These are phyloP conservation scores for Acronicta aceris DNA, from an alignment of 2,888 invertebrate species.

Conservation along the genomic window DNA sequence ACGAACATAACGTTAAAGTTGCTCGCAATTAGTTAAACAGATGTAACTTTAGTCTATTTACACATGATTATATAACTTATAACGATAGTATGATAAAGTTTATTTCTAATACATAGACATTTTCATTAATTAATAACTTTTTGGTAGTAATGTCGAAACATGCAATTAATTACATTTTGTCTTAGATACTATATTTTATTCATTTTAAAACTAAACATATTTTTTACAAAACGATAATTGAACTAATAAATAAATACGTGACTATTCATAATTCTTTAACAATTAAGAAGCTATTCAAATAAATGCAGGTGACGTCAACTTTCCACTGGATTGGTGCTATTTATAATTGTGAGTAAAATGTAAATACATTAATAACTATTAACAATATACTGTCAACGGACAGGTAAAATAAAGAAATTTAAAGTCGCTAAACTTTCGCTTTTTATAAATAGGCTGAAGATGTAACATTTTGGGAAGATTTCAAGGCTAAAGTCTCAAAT, in stretches of 20 bases:
- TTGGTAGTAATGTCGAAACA: background rate
- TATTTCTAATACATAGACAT: conserved; percentile 20
- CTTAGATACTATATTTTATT: background rate
- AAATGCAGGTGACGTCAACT: background rate
- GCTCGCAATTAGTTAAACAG: conserved; percentile 22
- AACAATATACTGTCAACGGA: too few species aligned
- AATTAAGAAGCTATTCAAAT: background rate
- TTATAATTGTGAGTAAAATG: too few species aligned
- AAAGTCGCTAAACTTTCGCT: too few species aligned
- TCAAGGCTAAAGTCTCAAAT: too few species aligned
- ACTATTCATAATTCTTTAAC: conserved; percentile 13
- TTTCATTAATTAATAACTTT: conserved; percentile 2
- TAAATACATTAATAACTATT: too few species aligned
- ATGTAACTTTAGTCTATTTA: conserved; percentile 42
- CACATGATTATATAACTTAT: conserved; percentile 25
- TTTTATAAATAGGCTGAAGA: too few species aligned
- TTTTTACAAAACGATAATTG: conserved; percentile 24
- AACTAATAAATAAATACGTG: conserved; percentile 24
- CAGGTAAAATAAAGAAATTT: too few species aligned
- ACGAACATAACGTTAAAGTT: conserved; percentile 48
- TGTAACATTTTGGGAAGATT: too few species aligned
- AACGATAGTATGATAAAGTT: conserved; percentile 35
- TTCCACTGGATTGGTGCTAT: too few species aligned
- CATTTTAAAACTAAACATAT: conserved; percentile 2
- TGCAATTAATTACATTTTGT: conserved; percentile 1